Evolutionary conservation across 2,888 invertebrate genomes (phyloP), one percentile per base, ranked within the genome.

Genomic region (Bibio marci): DNA sequence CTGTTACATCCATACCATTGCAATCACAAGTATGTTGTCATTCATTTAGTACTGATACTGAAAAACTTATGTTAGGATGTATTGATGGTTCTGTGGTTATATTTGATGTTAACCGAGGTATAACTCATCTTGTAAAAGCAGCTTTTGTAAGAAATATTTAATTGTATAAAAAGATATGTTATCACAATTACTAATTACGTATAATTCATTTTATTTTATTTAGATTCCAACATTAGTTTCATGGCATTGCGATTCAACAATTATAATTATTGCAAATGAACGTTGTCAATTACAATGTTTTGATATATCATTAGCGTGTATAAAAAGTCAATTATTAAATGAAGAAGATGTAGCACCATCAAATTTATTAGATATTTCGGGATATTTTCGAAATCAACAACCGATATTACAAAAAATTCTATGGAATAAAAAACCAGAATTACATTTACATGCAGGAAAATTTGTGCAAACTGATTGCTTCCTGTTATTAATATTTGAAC

Each of bases 41-140:
- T 60, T 61, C 59, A 36, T 70, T 80, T 51, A 80, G 76, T 51
- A 73, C 73, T 0, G 72, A 78, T 52, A 80, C 80, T 57, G 73
- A 78, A 50, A 76, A 79, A 49, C 62, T 91, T 8, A 62, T 90
- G 19, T 59, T 85, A 33, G 85, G 86, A 8, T 88, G 88, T 52
- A 80, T 83, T 36, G 88, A 91, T 63, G 82, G 83, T 5, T 77
- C 85, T 3, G 60, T 92, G 44, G 81, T 80, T 30, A 62, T 91
- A 18, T 72, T 85, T 49, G 86, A 91, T 63, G 70, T 77, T 42
- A 65, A 68, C 19, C 71, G 75, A 45, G 81, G 83, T 34, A 69
- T 80, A 1, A 86, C 81, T 5, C 76, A 76, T 53, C 73, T 77
- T 14, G 72, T 78, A 4, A 78, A 80, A 57, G 76, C 81, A 40